Base-by-base conservation (phyloP, 2,113 vertebrate genomes). In the Grus americana region DNA sequence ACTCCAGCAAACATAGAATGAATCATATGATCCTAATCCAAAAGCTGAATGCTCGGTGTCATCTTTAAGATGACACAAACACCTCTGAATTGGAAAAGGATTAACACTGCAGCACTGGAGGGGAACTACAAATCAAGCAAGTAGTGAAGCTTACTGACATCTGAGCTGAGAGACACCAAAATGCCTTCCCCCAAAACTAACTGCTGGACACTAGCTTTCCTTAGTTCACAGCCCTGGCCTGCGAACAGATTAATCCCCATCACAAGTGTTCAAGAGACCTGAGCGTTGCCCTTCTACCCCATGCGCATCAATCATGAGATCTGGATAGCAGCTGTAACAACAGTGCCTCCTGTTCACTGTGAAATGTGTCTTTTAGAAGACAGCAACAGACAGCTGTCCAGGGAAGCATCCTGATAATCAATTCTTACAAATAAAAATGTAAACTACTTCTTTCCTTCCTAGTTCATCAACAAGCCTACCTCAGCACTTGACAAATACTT, bases 281-380 rank as follows among this genome's bases (percentile, higher is more conserved):
- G 11, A 58, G 59, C 3, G 7, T 1, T 79, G 71, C 4, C 38
- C 29, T 79, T 65, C 42, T 12, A 44, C 11, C 12, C 10, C 2
- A 0, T 8, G 36, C 38, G 18, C 23, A 29, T 46, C n/a, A 76
- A 24, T 40, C 49, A 12, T 3, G n/a, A 55, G 11, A 38, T 18
- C 4, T 0, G 11, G 32, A 63, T 0, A 40, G n/a, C 30, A 90
- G 59, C 29, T 4, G 0, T 24, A 50, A 88, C 34, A 66, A 34
- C 34, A 79, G 24, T 3, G 26, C 38, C 59, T 58, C 34, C 14
- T 24, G 34, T 11, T 84, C 55, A 13, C 1, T 0, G 11, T 8
- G 34, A 79, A 78, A 82, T 29, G 8, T 30, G 71, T 47, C 34
- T 65, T 78, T 26, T 5, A 46, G 29, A 59, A 63, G 12, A 71